A percentile compares a stretch with the other conserved stretches of the same genome.
Conservation (phyloP, 2,888 invertebrate species). For the Micropterix aruncella region DNA sequence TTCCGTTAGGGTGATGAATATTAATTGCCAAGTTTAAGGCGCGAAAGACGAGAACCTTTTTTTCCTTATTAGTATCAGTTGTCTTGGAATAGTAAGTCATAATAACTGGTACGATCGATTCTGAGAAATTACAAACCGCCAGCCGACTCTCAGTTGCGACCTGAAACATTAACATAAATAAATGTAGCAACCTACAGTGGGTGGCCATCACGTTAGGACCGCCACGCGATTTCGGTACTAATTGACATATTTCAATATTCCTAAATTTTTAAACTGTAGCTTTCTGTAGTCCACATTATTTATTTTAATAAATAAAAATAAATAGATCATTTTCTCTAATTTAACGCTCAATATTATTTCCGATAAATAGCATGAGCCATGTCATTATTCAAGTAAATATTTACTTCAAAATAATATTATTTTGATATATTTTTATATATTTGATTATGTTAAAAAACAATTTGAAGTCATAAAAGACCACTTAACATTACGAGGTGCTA, state of each 20-base stretch:
- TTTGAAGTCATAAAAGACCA: too few relatives aligned
- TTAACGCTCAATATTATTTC: too few relatives aligned
- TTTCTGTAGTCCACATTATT: too few relatives aligned
- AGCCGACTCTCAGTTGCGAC: background rate
- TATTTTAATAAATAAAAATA: too few relatives aligned
- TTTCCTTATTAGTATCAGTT: background rate
- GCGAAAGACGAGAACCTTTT: background rate
- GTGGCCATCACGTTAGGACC: background rate
- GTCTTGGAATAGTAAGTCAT: background rate
- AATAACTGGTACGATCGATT: background rate
- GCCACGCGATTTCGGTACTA: background rate
- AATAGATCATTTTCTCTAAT: too few relatives aligned
- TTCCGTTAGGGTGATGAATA: slow-evolving; percentile 28
- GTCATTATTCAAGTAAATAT: too few relatives aligned
- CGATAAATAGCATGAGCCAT: too few relatives aligned
- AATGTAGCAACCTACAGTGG: background rate
- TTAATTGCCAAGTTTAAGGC: background rate
- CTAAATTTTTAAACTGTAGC: too few relatives aligned
- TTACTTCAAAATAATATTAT: too few relatives aligned
- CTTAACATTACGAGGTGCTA: too few relatives aligned
- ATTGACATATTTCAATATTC: background rate
- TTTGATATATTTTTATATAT: too few relatives aligned
- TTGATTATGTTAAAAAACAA: too few relatives aligned
- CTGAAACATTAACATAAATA: background rate
- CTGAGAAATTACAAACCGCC: background rate